Evolutionary conservation across 2,113 vertebrate genomes (phyloP), one percentile per base, ranked within the genome.

Genomic region (Polypterus senegalus): DNA sequence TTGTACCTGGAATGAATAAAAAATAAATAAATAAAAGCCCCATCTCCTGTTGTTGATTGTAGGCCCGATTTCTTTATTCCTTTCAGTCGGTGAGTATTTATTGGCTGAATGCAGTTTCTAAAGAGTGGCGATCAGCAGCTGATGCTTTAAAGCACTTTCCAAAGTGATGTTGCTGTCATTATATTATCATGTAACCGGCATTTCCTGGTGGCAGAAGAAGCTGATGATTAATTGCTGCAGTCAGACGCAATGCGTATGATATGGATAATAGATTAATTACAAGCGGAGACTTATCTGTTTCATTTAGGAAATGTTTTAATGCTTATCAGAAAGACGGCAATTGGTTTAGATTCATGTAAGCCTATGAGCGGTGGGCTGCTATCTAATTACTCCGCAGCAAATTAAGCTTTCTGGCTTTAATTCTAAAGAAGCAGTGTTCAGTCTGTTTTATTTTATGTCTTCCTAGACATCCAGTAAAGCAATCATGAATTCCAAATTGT

Each of bases 201-300:
- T 52, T 10, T 52, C 10, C 51, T 10, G 10, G 51, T 52, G 51
- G 7, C 51, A 52, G 51, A 4, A 52, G 51, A 52, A 52, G 51
- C 51, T 52, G 10, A 11, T 48, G 49, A 11, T 4, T 44, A 44
- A 61, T 61, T 43, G 52, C 4, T 61, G 59, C 48, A 51, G 48
- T 48, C 11, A 27, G 56, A 58, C 44, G 51, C 7, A 52, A 52
- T 4, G 51, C 46, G n/a, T 43, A 9, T 27, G 56, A 58, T 58
- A 45, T 45, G 56, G 27, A 5, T 58, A 58, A 3, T 58, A 58
- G 56, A 58, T 58, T 3, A 58, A 58, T 58, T 58, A 58, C n/a
- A 58, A 58, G 6, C 43, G 43, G 6, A 9, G 9, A 58, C 5
- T 7, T 44, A 43, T 7, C 3, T 58, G 43, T 58, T 58, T 58